These are phyloP conservation scores for Erebia ligea DNA, from an alignment of 2,888 invertebrate species.

Conservation along the genomic window DNA sequence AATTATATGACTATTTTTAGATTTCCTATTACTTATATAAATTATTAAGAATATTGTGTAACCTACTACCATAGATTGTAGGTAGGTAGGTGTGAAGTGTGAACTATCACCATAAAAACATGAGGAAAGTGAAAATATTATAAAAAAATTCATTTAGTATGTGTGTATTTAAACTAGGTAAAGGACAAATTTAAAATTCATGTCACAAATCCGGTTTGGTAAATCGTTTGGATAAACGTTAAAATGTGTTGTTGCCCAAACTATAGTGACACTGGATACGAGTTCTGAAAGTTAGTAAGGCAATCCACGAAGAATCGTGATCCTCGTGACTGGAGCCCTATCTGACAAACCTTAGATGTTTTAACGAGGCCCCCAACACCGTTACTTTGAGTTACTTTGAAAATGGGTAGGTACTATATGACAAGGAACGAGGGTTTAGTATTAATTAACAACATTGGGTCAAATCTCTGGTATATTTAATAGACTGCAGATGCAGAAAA, in stretches of 20 bases:
- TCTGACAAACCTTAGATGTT: constrained; percentile 48
- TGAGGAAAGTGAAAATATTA: constrained; percentile 12
- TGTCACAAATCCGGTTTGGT: constrained; percentile 10
- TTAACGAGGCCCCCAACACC: constrained; percentile 39
- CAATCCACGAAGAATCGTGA: constrained; percentile 51
- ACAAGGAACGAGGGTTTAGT: constrained; percentile 9
- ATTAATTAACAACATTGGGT: neutral
- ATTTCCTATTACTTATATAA: no score
- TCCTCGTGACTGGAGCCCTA: constrained; percentile 49
- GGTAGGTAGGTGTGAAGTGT: neutral
- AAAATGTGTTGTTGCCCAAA: constrained; percentile 21
- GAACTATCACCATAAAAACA: constrained; percentile 10
- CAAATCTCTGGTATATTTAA: neutral
- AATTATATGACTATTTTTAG: neutral
- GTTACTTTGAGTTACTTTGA: constrained; percentile 31
- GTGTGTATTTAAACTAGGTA: neutral
- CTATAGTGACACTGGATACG: constrained; percentile 23
- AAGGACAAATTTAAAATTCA: constrained; percentile 3
- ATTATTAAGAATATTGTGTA: neutral
- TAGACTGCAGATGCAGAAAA: neutral
- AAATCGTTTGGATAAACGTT: constrained; percentile 20
- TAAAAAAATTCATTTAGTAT: neutral
- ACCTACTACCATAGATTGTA: neutral
- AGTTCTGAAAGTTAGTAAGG: constrained; percentile 37
- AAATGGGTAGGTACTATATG: constrained; percentile 29